A percentile compares a stretch with the other conserved stretches of the same genome.
phyloP scores from a whole-genome alignment of 2,113 vertebrate species.

The Mesembrinibis cayennensis region DNA sequence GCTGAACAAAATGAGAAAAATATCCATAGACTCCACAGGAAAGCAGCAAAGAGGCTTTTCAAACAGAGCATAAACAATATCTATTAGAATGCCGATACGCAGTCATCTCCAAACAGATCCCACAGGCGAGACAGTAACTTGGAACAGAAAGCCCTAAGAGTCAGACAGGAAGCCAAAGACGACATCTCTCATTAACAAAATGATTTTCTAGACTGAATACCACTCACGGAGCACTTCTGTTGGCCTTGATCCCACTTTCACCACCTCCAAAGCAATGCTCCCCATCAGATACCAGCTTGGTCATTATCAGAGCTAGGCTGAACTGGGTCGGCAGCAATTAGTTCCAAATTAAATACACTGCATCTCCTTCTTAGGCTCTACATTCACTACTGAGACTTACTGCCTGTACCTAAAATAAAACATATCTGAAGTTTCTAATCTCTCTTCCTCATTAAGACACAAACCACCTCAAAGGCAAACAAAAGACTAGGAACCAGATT shows the following conservation, averaged over 20 bases:
- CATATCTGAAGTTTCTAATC: not conserved
- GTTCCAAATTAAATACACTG: not conserved
- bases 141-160: not conserved
- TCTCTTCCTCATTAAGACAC: not conserved
- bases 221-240: not conserved
- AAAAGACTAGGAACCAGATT: not conserved
- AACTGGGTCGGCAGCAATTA: not conserved
- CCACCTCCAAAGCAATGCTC: not conserved
- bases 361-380: not conserved
- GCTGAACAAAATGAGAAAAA: not conserved
- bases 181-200: not conserved
- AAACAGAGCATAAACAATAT: not conserved
- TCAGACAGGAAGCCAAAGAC: not conserved
- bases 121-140: not conserved
- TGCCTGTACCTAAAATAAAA: not conserved
- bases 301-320: not conserved
- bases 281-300: not conserved
- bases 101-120: not conserved
- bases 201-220: not conserved
- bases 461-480: not conserved
- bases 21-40: not conserved
- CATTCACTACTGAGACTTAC: not conserved
- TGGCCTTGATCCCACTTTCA: not conserved
- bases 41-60: not conserved
- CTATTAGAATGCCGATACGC: not conserved